Evolutionary conservation across 1,140 invertebrate species (phyloP), one percentile per base, ranked within the genome.

Genomic region (Pararge aegeria): DNA sequence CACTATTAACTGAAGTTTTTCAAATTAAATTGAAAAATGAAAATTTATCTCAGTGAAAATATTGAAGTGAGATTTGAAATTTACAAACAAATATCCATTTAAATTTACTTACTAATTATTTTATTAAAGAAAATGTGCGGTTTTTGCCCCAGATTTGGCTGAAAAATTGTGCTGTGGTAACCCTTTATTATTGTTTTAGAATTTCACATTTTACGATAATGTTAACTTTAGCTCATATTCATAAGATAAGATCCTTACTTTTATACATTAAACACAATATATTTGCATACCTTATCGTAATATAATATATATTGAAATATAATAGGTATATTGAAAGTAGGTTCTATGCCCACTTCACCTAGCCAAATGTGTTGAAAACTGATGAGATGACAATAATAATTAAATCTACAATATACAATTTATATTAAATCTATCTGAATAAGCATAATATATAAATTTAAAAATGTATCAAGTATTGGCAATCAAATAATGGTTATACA

Each of bases 181-280:
- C 38, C 48, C 40, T 63, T 57, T 29, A 34, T 30, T 38, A 34
- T 34, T 34, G 30, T 50, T 55, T 64, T 68, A 68, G 56, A 68
- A 63, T 64, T 56, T 64, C 53, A 15, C 7, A 9, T 46, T 46
- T 54, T 50, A 59, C 62, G 52, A 61, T 46, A 34, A 60, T 64
- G 73, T 75, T 53, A 54, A 75, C 73, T 75, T 77, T 68, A 88
- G 81, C 83, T 88, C 83, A 79, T 80, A 80, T 83, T 89, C 86
- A 89, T 89, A 89, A 89, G 86, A 87, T 79, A 84, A 87, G 79
- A 68, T 75, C 70, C 75, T 77, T 83, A 72, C 19, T 63, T n/a
- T 18, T 50, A 50, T 15, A 19, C 50, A 61, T 40, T 48, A 5
- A 24, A 19, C 46, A 61, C 40, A 27, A 52, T 61, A 20, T 46